Base-by-base conservation (phyloP, 1,140 invertebrate species). In the Sarcophaga peregrina region DNA sequence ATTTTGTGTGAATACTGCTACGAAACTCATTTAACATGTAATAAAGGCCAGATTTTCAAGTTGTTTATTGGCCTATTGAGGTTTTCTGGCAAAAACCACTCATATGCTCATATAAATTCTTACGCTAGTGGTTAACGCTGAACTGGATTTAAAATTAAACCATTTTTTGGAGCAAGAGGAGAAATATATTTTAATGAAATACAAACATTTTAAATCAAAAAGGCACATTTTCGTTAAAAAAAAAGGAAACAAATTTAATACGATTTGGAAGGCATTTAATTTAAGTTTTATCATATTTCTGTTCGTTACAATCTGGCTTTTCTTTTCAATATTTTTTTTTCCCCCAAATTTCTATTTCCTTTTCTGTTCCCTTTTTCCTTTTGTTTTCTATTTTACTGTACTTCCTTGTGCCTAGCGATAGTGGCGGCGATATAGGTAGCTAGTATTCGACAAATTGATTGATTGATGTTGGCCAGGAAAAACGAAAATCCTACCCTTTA, bases 401-500 rank as follows among this genome's bases (percentile, higher is more conserved):
- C 46, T 11, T 11, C 11, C 46, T 74, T 37, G 37, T 13, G 46
- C 10, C 25, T 7, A 45, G 73, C 46, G 73, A 37, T 74, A 74
- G 37, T 47, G 73, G 73, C 73, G 73, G 25, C 25, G 73, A 74
- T 37, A 74, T 45, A 74, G 73, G 9, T 10, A 45, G 73, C 73
- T 45, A 15, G 73, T 74, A 46, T 74, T 74, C 73, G 73, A 74
- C 73, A 74, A 74, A 74, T 74, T 74, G 73, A 45, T 74, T 37
- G 73, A 74, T 74, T 37, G 73, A 74, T 74, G 73, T 45, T 45
- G 73, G 54, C n/a, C 54, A 58, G 54, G n/a, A 58, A n/a, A 37
- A 37, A 37, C 25, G n/a, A 58, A 58, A n/a, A 58, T 58, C n/a
- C 54, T 37, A 37, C 25, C 25, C 25, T 7, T n/a, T 13, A 58